phyloP scores from a whole-genome alignment of 2,888 invertebrate genomes.

The Standfussiana lucernea region DNA sequence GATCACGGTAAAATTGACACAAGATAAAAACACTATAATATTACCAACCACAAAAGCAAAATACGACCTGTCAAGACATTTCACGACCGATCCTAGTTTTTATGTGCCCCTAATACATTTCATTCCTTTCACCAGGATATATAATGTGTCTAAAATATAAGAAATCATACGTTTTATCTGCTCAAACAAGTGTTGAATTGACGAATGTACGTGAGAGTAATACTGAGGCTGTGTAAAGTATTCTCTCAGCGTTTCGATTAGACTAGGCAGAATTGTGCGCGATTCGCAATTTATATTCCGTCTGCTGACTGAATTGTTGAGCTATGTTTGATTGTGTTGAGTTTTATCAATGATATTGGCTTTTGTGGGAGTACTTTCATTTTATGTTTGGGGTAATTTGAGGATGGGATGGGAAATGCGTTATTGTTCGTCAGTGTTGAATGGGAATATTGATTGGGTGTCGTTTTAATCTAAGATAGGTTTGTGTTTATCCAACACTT shows the following conservation, averaged over 20 bases:
- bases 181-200: conserved; percentile 71
- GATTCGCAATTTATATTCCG: conserved; percentile 60
- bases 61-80: background rate
- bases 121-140: conserved; percentile 32
- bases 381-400: conserved; percentile 34
- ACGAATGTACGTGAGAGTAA: conserved; percentile 62
- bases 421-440: background rate
- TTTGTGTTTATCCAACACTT: background rate
- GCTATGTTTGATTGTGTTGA: conserved; percentile 60
- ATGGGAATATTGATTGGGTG: too few relatives aligned
- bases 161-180: conserved; percentile 66
- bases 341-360: conserved; percentile 57
- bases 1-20: background rate
- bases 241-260: conserved; percentile 62
- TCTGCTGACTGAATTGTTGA: conserved; percentile 58
- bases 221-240: conserved; percentile 52
- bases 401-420: background rate
- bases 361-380: conserved; percentile 32
- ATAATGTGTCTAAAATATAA: conserved; percentile 57
- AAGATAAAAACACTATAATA: conserved; percentile 2
- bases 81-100: conserved; percentile 9
- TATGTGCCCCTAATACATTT: conserved; percentile 40
- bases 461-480: background rate
- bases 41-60: conserved; percentile 15
- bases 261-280: conserved; percentile 60